Conservation (phyloP, 2,113 vertebrate species). For the Ariopsis seemanni region DNA sequence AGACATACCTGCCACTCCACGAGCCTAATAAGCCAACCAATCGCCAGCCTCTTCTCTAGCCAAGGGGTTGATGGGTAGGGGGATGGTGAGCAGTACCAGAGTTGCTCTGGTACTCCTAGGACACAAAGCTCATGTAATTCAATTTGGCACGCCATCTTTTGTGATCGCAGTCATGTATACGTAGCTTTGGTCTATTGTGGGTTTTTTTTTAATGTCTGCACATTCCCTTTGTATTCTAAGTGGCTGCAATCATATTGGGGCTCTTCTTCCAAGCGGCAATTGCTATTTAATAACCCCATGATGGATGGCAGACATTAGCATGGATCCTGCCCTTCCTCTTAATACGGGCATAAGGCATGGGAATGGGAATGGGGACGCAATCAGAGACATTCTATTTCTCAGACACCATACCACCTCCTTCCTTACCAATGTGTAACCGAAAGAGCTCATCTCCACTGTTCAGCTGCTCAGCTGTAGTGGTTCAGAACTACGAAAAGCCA, state of each 20-base stretch:
- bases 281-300: conserved; percentile 61
- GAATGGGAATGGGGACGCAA: conserved; percentile 24
- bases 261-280: conserved; percentile 50
- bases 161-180: conserved; percentile 41
- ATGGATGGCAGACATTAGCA: conserved; percentile 58
- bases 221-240: conserved; percentile 57
- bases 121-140: conserved; percentile 47
- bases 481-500: conserved; percentile 1
- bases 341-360: conserved; percentile 39
- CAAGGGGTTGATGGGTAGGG: conserved; percentile 21
- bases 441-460: background rate
- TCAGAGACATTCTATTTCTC: conserved; percentile 34
- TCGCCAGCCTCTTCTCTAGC: conserved; percentile 30
- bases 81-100: conserved; percentile 36
- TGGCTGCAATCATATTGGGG: conserved; percentile 53
- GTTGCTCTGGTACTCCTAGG: conserved; percentile 26
- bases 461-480: conserved; percentile 10
- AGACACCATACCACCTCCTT: background rate
- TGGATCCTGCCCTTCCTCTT: conserved; percentile 40
- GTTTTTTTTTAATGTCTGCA: conserved; percentile 46
- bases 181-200: conserved; percentile 39
- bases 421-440: background rate
- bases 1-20: conserved; percentile 60
- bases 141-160: conserved; percentile 50
- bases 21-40: conserved; percentile 49